Conservation (phyloP, 2,113 vertebrate species). For the Capra hircus region DNA sequence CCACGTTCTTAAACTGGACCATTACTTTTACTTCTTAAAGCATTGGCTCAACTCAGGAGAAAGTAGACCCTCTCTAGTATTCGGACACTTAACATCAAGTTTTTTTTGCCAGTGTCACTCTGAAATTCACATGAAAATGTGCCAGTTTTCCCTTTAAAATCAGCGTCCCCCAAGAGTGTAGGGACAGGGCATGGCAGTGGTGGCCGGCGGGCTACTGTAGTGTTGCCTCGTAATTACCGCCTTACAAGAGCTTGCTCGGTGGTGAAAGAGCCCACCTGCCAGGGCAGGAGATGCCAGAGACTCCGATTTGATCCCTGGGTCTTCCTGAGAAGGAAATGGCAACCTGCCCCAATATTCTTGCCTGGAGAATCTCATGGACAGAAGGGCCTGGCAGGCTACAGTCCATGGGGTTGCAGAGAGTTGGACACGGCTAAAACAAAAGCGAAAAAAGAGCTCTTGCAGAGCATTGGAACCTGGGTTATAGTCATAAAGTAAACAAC, state of each 20-base stretch:
- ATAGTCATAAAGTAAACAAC: not conserved
- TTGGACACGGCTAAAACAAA: not conserved
- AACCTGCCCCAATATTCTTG: not conserved
- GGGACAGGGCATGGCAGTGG: rapidly evolving
- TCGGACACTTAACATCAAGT: too few relatives aligned
- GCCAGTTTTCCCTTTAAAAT: not conserved
- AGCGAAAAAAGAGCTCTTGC: not conserved
- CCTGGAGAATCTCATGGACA: not conserved
- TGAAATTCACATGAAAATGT: not conserved
- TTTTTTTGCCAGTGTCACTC: not conserved
- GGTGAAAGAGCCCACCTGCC: not conserved
- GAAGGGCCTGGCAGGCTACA: not conserved
- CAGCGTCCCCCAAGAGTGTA: too few relatives aligned
- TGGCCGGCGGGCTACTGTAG: rapidly evolving
- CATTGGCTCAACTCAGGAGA: not conserved
- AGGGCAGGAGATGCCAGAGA: not conserved
- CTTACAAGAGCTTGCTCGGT: rapidly evolving
- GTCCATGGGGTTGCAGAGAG: not conserved
- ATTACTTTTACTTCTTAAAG: not conserved
- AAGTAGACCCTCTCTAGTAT: not conserved
- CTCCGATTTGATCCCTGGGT: not conserved
- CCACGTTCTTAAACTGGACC: not conserved
- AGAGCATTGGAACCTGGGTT: rapidly evolving
- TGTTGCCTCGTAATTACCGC: rapidly evolving
- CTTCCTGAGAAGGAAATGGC: not conserved